phyloP scores from a whole-genome alignment of 2,888 invertebrate species.

The Deilephila elpenor region DNA sequence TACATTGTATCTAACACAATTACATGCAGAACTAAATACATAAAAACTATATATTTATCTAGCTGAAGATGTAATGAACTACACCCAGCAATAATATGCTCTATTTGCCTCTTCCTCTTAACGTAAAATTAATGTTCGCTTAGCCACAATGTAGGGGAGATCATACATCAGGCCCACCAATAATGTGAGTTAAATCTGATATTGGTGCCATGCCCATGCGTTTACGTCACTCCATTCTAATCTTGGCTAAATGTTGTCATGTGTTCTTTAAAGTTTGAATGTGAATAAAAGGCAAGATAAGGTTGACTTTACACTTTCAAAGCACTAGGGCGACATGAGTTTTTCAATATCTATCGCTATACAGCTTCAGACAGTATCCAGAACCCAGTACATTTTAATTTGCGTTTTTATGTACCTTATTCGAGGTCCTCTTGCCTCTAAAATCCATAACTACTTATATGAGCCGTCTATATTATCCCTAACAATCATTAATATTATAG shows the following conservation, averaged over 20 bases:
- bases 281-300: conserved; percentile 7
- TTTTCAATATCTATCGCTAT: not conserved
- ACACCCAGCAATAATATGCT: conserved; percentile 17
- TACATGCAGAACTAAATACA: conserved; percentile 25
- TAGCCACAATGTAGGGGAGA: conserved; percentile 24
- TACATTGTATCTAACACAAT: conserved; percentile 15
- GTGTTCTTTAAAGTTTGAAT: not conserved
- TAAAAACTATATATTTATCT: conserved; percentile 15
- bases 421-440: conserved; percentile 3
- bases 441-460: conserved; percentile 12
- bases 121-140: not conserved
- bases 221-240: not conserved
- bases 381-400: not conserved
- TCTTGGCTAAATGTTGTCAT: not conserved
- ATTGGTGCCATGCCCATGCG: conserved; percentile 10
- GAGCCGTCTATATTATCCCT: conserved; percentile 25
- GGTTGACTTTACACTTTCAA: not conserved
- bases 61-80: conserved; percentile 17
- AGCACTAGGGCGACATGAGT: conserved; percentile 17
- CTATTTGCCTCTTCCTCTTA: conserved; percentile 24
- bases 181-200: conserved; percentile 8
- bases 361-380: not conserved
- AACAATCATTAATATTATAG: conserved; percentile 22
- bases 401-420: not conserved
- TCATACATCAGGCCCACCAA: conserved; percentile 23